Conservation (phyloP, 2,113 vertebrate species). For the Canis aureus region DNA sequence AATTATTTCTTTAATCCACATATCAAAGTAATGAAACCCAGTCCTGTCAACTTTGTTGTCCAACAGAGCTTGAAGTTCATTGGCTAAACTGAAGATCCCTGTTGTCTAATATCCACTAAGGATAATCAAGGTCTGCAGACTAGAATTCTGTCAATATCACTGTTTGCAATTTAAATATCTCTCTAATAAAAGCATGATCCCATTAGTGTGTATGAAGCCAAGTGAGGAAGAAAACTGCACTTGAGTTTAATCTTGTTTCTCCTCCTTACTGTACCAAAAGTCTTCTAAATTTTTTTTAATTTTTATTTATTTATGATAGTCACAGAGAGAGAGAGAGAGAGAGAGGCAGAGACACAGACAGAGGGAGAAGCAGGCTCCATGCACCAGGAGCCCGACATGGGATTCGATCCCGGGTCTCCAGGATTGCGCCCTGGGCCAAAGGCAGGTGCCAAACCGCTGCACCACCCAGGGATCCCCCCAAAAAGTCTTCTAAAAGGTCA, state of each 20-base stretch:
- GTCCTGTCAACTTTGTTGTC: not conserved
- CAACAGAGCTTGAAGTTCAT: not conserved
- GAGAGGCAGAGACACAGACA: too few relatives aligned
- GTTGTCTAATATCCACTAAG: not conserved
- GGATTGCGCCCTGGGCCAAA: too few relatives aligned
- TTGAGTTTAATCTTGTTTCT: not conserved
- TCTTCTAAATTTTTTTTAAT: too few relatives aligned
- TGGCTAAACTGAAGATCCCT: slow-evolving; percentile 19
- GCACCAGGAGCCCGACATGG: too few relatives aligned
- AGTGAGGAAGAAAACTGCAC: not conserved
- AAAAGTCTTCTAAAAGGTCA: not conserved
- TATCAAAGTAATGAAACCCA: slow-evolving; percentile 4
- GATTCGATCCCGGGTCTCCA: too few relatives aligned
- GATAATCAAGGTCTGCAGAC: not conserved
- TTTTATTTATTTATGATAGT: too few relatives aligned
- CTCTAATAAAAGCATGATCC: not conserved
- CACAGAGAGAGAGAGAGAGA: too few relatives aligned
- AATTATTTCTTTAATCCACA: slow-evolving; percentile 42
- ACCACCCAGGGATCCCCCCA: too few relatives aligned
- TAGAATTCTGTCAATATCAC: not conserved
- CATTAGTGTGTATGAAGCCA: not conserved
- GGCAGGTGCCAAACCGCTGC: too few relatives aligned
- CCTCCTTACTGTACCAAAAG: not conserved
- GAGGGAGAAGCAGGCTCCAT: too few relatives aligned
- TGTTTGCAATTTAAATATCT: not conserved